Conservation (phyloP, 2,797 vertebrate species). For the Rhabdophis nuchalis region DNA sequence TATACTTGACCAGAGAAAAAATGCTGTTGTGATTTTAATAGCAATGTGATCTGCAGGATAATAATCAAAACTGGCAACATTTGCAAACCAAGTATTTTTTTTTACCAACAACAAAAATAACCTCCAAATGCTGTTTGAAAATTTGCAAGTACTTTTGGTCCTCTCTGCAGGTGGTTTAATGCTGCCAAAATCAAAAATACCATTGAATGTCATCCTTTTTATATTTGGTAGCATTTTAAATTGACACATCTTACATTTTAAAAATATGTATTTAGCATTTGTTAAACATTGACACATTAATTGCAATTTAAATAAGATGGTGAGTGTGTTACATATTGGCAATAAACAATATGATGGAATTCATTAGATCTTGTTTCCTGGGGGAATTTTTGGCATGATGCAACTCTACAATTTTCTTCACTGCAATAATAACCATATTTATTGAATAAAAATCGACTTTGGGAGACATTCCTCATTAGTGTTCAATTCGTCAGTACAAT, state of each 20-base stretch:
- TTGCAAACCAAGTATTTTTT: not conserved
- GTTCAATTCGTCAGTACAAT: not conserved
- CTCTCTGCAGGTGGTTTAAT: not conserved
- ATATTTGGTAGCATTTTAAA: not conserved
- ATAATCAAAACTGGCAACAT: not conserved
- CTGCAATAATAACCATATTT: not conserved
- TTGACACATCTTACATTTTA: not conserved
- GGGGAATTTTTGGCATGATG: not conserved
- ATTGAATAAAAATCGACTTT: not conserved
- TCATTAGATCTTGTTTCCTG: not conserved
- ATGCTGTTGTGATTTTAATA: not conserved
- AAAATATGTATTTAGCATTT: not conserved
- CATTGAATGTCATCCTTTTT: not conserved
- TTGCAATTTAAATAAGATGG: not conserved
- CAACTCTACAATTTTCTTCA: not conserved
- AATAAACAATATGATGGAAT: not conserved
- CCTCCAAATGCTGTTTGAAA: not conserved
- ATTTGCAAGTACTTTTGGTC: not conserved
- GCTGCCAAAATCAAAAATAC: not conserved
- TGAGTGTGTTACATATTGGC: not conserved
- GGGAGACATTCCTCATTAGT: not conserved
- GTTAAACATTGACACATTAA: not conserved
- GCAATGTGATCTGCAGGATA: not conserved
- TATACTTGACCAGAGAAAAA: not conserved
- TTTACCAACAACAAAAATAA: not conserved